Conservation (phyloP, 2,888 invertebrate genomes). For the Drosophila multiciliata region DNA sequence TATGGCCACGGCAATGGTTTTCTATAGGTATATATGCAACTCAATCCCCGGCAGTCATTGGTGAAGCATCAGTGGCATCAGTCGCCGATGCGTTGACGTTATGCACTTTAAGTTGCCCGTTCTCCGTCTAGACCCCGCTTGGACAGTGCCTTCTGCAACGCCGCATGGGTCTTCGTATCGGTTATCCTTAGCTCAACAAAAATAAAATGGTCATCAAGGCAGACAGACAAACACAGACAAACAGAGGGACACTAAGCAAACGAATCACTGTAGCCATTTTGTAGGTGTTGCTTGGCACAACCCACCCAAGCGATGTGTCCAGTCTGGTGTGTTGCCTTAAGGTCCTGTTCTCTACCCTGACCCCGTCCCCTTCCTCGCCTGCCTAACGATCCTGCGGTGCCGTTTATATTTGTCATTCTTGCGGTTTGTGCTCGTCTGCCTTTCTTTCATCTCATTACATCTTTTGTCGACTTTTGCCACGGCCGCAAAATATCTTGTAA, state of each 20-base stretch:
- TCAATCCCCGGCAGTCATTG: conserved; percentile 43
- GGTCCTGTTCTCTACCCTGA: conserved; percentile 3
- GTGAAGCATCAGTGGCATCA: conserved; percentile 65
- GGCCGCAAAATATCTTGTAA: conserved; percentile 51
- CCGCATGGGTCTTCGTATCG: conserved; percentile 61
- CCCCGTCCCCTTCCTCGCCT: neutral
- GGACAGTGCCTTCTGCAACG: conserved; percentile 68
- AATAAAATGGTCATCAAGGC: conserved; percentile 10
- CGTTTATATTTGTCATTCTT: conserved; percentile 74
- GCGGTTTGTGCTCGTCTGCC: conserved; percentile 57
- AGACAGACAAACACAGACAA: conserved; percentile 20
- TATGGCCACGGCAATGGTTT: conserved; percentile 54
- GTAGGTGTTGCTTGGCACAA: conserved; percentile 71
- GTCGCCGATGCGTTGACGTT: conserved; percentile 33
- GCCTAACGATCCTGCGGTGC: conserved; percentile 47
- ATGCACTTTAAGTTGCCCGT: conserved; percentile 61
- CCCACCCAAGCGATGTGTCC: conserved; percentile 55
- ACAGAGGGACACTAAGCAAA: conserved; percentile 10
- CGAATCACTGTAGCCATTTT: conserved; percentile 50
- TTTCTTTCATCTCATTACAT: conserved; percentile 40
- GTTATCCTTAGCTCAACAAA: conserved; percentile 31
- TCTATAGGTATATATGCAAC: conserved; percentile 61
- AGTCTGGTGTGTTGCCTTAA: conserved; percentile 33
- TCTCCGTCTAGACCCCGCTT: conserved; percentile 13
- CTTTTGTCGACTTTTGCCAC: conserved; percentile 30